Conservation (phyloP, 2,113 vertebrate species). For the Prietella phreatophila region DNA sequence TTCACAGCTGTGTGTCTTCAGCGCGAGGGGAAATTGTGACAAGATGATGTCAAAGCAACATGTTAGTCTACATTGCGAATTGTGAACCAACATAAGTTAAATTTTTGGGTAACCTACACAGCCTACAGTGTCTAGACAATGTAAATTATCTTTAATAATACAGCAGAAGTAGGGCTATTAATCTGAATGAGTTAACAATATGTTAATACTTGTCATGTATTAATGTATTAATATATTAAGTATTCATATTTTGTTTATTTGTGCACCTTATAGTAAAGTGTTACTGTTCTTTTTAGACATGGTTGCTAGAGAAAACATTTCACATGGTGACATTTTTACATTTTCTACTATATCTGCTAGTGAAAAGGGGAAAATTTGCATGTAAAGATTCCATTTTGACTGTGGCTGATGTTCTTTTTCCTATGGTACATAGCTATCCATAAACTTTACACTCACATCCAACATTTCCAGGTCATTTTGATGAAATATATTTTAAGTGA, state of each 20-base stretch:
- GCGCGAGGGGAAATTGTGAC: no score
- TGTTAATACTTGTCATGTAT: no score
- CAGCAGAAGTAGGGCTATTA: not conserved
- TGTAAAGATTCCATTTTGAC: no score
- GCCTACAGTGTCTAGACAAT: not conserved
- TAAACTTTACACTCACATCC: not conserved
- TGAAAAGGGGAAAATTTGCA: not conserved
- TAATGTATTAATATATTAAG: not conserved
- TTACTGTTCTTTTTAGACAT: not conserved
- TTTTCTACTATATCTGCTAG: not conserved
- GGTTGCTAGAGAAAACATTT: not conserved
- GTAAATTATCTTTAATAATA: not conserved
- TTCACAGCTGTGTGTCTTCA: no score
- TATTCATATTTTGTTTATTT: not conserved
- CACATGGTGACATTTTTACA: not conserved
- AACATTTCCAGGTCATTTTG: not conserved
- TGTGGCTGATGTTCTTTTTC: not conserved
- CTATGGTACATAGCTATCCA: not conserved
- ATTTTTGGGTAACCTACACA: not conserved
- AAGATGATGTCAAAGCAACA: not conserved
- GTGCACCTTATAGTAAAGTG: not conserved
- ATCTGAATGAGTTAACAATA: not conserved
- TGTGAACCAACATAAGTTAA: not conserved
- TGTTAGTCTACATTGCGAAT: not conserved
- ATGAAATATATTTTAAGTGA: not conserved